These are phyloP conservation scores for Tetragonula carbonaria DNA, from an alignment of 2,888 invertebrate genomes.

Conservation along the genomic window DNA sequence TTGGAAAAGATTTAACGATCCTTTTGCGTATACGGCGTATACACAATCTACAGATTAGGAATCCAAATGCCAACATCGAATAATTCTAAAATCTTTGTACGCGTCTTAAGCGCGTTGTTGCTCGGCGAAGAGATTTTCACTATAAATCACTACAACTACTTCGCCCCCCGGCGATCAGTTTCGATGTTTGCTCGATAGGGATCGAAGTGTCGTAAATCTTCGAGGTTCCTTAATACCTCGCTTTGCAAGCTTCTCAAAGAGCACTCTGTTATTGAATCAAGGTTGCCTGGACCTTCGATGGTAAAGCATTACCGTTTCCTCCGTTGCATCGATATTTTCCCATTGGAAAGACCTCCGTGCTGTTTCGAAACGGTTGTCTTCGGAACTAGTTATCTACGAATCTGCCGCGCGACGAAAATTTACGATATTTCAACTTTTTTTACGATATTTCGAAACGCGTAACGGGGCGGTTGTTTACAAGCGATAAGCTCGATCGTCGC, in stretches of 20 bases:
- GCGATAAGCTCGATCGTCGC: constrained; percentile 13
- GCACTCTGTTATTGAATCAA: too few relatives aligned
- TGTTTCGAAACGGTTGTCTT: background rate
- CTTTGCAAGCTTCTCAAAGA: background rate
- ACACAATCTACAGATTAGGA: too few relatives aligned
- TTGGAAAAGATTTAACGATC: too few relatives aligned
- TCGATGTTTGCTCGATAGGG: background rate
- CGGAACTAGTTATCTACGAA: constrained; percentile 4
- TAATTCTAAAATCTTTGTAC: background rate
- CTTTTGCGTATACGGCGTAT: too few relatives aligned
- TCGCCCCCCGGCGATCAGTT: background rate
- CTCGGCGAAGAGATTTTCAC: background rate
- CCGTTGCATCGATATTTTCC: background rate
- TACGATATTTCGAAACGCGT: constrained; percentile 7
- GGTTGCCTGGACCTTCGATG: background rate
- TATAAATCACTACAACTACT: background rate
- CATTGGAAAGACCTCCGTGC: background rate
- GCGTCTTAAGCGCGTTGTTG: background rate
- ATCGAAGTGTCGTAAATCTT: background rate
- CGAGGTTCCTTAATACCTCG: background rate
- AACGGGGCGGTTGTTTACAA: background rate
- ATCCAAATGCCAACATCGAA: background rate
- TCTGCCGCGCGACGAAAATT: background rate
- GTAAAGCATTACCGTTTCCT: background rate
- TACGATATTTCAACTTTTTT: constrained; percentile 12